Percentiles rank a stretch among this genome's conserved stretches.
phyloP scores from a whole-genome alignment of 2,888 invertebrate species.

The Furcula furcula region DNA sequence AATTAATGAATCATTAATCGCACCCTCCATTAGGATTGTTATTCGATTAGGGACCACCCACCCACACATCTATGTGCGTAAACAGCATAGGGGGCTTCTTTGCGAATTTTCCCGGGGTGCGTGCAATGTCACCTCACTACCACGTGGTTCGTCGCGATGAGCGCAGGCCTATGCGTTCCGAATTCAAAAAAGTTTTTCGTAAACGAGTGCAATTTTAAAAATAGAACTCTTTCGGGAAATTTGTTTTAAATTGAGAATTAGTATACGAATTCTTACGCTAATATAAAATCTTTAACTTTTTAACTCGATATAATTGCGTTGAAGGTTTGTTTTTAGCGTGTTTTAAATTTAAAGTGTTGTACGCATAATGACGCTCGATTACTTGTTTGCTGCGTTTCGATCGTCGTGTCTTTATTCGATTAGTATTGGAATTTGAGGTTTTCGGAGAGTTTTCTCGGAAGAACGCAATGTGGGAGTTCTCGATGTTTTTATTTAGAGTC shows the following conservation, averaged over 20 bases:
- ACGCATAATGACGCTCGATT: slow-evolving; percentile 31
- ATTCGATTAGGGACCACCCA: slow-evolving; percentile 59
- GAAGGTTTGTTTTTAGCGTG: slow-evolving; percentile 26
- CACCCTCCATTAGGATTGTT: slow-evolving; percentile 58
- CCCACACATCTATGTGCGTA: slow-evolving; percentile 40
- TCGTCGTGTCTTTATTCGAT: slow-evolving; percentile 61
- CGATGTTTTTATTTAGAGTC: slow-evolving; percentile 48
- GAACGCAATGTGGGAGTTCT: slow-evolving; percentile 67
- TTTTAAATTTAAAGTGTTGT: slow-evolving; percentile 39
- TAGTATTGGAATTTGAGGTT: slow-evolving; percentile 61
- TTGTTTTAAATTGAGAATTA: slow-evolving; percentile 12
- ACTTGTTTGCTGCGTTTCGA: slow-evolving; percentile 44
- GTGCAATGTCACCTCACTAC: slow-evolving; percentile 69
- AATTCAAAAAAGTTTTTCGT: slow-evolving; percentile 38
- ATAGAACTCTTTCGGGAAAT: slow-evolving; percentile 13
- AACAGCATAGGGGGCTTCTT: slow-evolving; percentile 50
- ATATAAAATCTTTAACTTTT: slow-evolving; percentile 3
- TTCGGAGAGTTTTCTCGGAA: slow-evolving; percentile 70
- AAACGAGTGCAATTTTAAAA: slow-evolving; percentile 14
- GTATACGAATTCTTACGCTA: slow-evolving; percentile 8
- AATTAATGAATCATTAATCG: slow-evolving; percentile 73
- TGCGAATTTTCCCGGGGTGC: slow-evolving; percentile 60
- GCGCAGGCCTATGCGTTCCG: slow-evolving; percentile 67
- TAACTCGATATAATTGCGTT: neutral
- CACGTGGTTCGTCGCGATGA: slow-evolving; percentile 71